Base-by-base conservation (phyloP, 2,888 invertebrate genomes). In the Synanthedon formicaeformis region DNA sequence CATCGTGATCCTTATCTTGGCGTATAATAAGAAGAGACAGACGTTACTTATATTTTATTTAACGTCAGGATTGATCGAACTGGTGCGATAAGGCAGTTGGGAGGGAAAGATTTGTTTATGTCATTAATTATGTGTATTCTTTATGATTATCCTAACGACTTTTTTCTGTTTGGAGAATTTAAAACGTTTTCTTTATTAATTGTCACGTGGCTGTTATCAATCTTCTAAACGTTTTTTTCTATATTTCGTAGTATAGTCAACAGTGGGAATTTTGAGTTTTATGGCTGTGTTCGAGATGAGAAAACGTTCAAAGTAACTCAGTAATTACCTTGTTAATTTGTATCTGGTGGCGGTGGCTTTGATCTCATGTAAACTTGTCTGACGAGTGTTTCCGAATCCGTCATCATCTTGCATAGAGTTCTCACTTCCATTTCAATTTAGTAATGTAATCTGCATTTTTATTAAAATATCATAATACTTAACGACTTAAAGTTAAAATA, bases 21-120 rank as follows among this genome's bases (percentile, higher is more conserved):
- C 68, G 78, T 70, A 81, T 85, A 86, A 86, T 85, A 86, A 82
- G 80, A 83, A 78, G 79, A 83, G 84, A 85, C 84, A 82, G 83
- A 85, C 83, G 75, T 84, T 75, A 79, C 82, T 83, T 86, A 86
- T 81, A 86, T 84, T 85, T 86, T 84, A 85, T 85, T 83, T 80
- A 82, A 84, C 71, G 78, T 83, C 84, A 78, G 74, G 73, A 71
- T 73, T 79, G 87, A 87, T 87, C 81, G 75, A 83, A 79, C 68
- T 78, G 75, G 67, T 66, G 58, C 63, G 86, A 86, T 86, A 86
- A 84, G 71, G 65, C 63, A 53, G 64, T 65, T 65, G 64, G 66
- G 69, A 73, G 63, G 71, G 65, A 67, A 70, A 78, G 77, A 80
- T 86, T 84, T 82, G 81, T 84, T 84, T 83, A 66, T 74, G 67